These are phyloP conservation scores for Columba livia DNA, from an alignment of 2,113 vertebrate genomes.

Conservation along the genomic window DNA sequence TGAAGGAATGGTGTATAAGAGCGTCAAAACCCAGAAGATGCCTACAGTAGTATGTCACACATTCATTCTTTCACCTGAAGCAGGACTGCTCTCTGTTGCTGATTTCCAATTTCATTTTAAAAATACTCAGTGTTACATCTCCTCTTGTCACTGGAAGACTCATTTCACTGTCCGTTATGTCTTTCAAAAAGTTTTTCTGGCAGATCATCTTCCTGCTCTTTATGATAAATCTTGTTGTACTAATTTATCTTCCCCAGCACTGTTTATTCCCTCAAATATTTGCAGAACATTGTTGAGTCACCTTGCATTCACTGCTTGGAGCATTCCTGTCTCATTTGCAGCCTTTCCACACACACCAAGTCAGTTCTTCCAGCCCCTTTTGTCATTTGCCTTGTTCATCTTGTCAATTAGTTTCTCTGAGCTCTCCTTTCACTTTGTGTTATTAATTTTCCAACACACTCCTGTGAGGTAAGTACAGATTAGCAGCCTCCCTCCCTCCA, in stretches of 20 bases:
- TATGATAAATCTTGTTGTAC: neutral
- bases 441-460: neutral
- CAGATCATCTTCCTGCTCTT: neutral
- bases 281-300: constrained; percentile 28
- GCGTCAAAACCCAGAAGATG: neutral
- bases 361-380: neutral
- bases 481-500: neutral
- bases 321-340: constrained; percentile 17
- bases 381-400: neutral
- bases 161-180: neutral
- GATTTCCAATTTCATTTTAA: neutral
- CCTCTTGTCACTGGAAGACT: neutral
- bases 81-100: neutral
- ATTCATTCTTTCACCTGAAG: neutral
- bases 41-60: neutral
- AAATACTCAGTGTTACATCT: neutral
- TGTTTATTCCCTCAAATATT: constrained; percentile 55
- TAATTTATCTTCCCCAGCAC: neutral
- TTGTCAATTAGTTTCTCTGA: neutral
- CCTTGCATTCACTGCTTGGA: constrained; percentile 1
- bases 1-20: neutral
- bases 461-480: neutral
- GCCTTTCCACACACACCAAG: neutral
- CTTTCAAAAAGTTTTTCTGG: constrained; percentile 11
- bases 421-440: neutral